Evolutionary conservation across 2,797 vertebrate species (phyloP), one percentile per base, ranked within the genome.

Genomic region (Pipistrellus pygmaeus): DNA sequence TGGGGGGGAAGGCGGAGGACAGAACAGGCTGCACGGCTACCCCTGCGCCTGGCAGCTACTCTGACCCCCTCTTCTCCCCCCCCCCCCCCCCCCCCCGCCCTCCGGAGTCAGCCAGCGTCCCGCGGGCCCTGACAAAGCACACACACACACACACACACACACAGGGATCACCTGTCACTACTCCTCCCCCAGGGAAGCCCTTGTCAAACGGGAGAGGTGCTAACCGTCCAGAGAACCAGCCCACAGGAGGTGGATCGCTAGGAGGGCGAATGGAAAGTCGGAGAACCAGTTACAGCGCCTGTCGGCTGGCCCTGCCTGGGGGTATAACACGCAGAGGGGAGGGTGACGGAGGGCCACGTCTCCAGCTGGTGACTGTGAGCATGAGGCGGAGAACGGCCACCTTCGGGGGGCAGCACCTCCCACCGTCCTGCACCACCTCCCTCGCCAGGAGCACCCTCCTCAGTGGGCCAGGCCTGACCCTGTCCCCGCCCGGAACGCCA

Each of bases 141-240:
- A 3, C 21, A 23, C 55, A 23, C 8, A 10, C 55, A 23, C 55
- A 23, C 55, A 9, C 21, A 55, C 3, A 55, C 8, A 55, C 44
- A 44, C 44, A 44, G 8, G 44, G 44, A 44, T 85, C 55, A 32
- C 93, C 73, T 64, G 60, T 90, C 60, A 41, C 38, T 72, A 82
- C 64, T 44, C 32, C 38, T 83, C 38, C 88, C 89, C 32, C 84
- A 93, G 90, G 93, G 85, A 94, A 77, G 62, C 41, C 46, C 90
- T 90, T 92, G 88, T 96, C 95, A 93, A 93, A 97, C 62, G 12
- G 14, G 1, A 35, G 71, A 72, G 92, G 95, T 94, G 11, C 46
- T 48, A 14, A 48, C 75, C 0, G 3, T 82, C 86, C 87, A 62
- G 94, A 11, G 7, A 92, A 75, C 53, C 72, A 94, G 95, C 55